Evolutionary conservation across 2,888 invertebrate species (phyloP).

Genomic region (Hetaerina titia): DNA sequence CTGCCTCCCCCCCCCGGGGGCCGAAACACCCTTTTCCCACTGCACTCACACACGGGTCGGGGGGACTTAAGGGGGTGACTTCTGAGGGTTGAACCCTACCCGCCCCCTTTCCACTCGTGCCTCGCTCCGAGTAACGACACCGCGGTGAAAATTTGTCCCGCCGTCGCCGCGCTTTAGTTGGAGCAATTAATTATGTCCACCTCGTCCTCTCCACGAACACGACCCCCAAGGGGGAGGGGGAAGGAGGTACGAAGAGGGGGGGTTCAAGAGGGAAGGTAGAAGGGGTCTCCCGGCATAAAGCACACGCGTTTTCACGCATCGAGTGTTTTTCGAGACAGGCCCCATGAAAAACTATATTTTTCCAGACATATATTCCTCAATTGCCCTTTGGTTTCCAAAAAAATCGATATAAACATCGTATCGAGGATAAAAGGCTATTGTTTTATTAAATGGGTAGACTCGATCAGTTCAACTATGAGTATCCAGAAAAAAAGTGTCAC

Average conservation of each 20-base stretch:
- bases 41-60: neutral
- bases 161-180: conserved; percentile 30
- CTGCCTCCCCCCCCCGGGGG: neutral
- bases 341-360: conserved; percentile 50
- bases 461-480: neutral
- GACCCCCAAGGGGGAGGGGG: neutral
- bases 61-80: neutral
- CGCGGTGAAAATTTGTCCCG: conserved; percentile 58
- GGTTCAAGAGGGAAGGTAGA: neutral
- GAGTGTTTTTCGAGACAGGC: conserved; percentile 51
- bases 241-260: neutral
- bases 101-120: neutral
- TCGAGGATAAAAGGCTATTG: neutral
- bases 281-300: neutral
- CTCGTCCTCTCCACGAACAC: neutral
- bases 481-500: neutral
- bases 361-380: neutral
- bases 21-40: neutral
- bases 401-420: conserved; percentile 29
- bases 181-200: conserved; percentile 54
- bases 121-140: conserved; percentile 45
- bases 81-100: neutral
- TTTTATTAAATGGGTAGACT: neutral
- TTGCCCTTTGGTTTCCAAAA: neutral
- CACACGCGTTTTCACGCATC: conserved; percentile 14